A percentile compares a stretch with the other conserved stretches of the same genome.
phyloP scores from a whole-genome alignment of 2,888 invertebrate species.

The Bimastos eiseni region DNA sequence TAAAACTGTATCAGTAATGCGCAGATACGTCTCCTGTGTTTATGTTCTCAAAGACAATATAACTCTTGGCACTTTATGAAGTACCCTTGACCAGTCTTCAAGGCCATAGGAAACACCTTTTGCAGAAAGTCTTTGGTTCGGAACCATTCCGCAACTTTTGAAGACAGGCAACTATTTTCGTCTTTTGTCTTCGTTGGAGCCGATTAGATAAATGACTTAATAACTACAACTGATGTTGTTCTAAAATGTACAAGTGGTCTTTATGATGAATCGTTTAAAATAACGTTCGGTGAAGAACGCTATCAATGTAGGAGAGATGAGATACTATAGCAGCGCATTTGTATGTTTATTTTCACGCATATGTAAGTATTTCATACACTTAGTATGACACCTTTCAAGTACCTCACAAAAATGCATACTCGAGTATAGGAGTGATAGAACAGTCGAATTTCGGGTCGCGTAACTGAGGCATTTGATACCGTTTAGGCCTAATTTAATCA shows the following conservation, averaged over 20 bases:
- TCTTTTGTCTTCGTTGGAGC: not conserved
- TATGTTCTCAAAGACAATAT: not conserved
- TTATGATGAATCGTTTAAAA: not conserved
- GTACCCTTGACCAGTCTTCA: not conserved
- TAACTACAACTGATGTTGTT: not conserved
- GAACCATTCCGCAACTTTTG: not conserved
- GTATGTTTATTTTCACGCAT: no score
- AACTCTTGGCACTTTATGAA: not conserved
- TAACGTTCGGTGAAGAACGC: no score
- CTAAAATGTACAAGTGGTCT: not conserved
- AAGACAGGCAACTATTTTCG: not conserved
- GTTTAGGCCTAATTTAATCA: not conserved
- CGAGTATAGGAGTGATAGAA: not conserved
- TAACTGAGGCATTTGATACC: not conserved
- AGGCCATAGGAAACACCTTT: not conserved
- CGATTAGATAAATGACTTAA: conserved; percentile 8
- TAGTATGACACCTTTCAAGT: no score
- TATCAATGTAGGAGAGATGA: no score
- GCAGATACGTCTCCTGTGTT: not conserved
- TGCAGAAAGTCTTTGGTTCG: not conserved
- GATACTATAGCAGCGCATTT: no score
- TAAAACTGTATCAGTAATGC: not conserved
- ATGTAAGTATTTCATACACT: no score
- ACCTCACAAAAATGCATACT: no score
- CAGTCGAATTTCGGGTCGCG: not conserved